These are phyloP conservation scores for Dolichotis patagonum DNA, from an alignment of 2,113 vertebrate species.

Conservation along the genomic window DNA sequence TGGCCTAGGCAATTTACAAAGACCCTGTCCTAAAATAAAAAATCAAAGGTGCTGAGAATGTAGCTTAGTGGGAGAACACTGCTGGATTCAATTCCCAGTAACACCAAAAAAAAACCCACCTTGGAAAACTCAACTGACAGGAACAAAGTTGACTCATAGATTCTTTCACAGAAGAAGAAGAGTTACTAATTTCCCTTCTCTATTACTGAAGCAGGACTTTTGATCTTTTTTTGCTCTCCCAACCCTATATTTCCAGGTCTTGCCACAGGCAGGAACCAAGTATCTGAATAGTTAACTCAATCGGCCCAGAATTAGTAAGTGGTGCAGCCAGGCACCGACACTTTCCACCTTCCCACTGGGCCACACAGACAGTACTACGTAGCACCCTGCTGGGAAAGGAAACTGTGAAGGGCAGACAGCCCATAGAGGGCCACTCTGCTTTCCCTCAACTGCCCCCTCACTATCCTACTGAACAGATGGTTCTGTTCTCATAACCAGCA, in stretches of 20 bases:
- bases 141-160: not conserved
- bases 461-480: not conserved
- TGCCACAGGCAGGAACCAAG: not conserved
- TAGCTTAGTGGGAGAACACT: not conserved
- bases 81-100: not conserved
- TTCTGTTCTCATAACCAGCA: not conserved
- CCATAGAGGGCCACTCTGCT: not conserved
- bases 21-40: not conserved
- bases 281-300: not conserved
- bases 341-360: not conserved
- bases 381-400: not conserved
- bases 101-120: not conserved
- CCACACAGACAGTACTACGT: no score
- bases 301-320: not conserved
- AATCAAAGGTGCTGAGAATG: not conserved
- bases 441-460: not conserved
- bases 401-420: not conserved
- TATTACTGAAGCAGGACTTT: not conserved
- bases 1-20: not conserved
- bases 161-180: not conserved
- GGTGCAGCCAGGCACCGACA: not conserved
- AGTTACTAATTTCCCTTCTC: not conserved
- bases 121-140: not conserved
- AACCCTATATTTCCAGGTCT: not conserved
- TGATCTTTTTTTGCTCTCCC: not conserved